Conservation (phyloP, 2,888 invertebrate genomes). For the Trisateles emortualis region DNA sequence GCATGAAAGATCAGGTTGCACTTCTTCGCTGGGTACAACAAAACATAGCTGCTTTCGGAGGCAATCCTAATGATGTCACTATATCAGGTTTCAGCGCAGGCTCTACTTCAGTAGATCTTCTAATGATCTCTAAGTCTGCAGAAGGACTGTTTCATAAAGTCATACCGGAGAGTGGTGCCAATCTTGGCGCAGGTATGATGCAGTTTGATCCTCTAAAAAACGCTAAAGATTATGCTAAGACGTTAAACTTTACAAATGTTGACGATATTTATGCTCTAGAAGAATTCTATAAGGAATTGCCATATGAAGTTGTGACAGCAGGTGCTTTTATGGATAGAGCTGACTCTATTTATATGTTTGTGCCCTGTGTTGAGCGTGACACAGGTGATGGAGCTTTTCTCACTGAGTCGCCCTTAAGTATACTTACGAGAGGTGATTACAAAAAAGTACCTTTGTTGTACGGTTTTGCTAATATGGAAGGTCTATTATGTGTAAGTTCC, state of each 20-base stretch:
- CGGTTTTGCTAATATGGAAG: constrained; percentile 68
- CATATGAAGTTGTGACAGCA: constrained; percentile 3
- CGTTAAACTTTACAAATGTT: constrained; percentile 44
- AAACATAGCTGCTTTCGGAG: constrained; percentile 63
- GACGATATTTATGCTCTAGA: constrained; percentile 53
- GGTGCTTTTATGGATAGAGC: neutral
- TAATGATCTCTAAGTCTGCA: constrained; percentile 53
- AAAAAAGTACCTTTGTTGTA: constrained; percentile 59
- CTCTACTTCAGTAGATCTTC: constrained; percentile 54
- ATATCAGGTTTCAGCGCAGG: constrained; percentile 61
- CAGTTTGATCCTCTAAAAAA: constrained; percentile 56
- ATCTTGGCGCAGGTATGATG: constrained; percentile 43
- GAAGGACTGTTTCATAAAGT: constrained; percentile 58
- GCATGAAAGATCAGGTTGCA: constrained; percentile 66
- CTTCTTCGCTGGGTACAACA: constrained; percentile 62
- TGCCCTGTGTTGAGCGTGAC: constrained; percentile 14
- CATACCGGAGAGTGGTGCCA: constrained; percentile 57
- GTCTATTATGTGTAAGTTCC: constrained; percentile 40
- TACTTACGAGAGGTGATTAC: constrained; percentile 52
- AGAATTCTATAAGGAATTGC: constrained; percentile 20
- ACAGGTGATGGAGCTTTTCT: constrained; percentile 50
- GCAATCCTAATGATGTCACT: constrained; percentile 65
- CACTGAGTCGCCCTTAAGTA: constrained; percentile 53
- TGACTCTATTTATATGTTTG: neutral
- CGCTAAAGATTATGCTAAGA: constrained; percentile 52